These are phyloP conservation scores for Drosophila siamana DNA, from an alignment of 2,888 invertebrate species.

Conservation along the genomic window DNA sequence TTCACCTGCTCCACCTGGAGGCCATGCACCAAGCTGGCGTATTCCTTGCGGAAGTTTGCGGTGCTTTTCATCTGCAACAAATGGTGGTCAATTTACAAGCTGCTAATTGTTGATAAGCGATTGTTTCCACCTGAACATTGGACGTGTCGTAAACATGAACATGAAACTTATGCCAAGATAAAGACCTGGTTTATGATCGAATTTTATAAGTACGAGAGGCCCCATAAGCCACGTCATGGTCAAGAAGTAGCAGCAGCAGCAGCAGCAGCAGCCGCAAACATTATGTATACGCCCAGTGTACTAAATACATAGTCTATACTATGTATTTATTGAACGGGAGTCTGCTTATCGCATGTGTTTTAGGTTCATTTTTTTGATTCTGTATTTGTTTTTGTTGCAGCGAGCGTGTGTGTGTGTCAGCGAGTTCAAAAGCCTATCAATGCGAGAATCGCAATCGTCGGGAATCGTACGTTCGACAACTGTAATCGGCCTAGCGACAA, in stretches of 20 bases:
- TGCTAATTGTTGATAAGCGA: constrained; percentile 14
- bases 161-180: constrained; percentile 39
- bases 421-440: constrained; percentile 71
- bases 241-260: constrained; percentile 5
- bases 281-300: constrained; percentile 36
- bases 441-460: constrained; percentile 13
- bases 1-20: constrained; percentile 90
- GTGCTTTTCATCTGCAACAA: constrained; percentile 89
- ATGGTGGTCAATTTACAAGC: constrained; percentile 5
- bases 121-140: constrained; percentile 52
- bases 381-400: constrained; percentile 9
- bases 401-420: constrained; percentile 58
- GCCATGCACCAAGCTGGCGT: constrained; percentile 88
- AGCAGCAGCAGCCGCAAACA: constrained; percentile 26
- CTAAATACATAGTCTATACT: constrained; percentile 1
- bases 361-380: constrained; percentile 4
- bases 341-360: constrained; percentile 52
- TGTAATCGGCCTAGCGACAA: constrained; percentile 44
- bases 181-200: constrained; percentile 33
- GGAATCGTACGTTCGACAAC: constrained; percentile 23
- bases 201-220: constrained; percentile 22
- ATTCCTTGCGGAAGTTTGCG: constrained; percentile 91
- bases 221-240: constrained; percentile 43
- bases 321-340: constrained; percentile 7
- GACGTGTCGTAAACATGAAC: constrained; percentile 47